Percentiles rank a stretch among this genome's conserved stretches.
Evolutionary conservation across 2,888 invertebrate species (phyloP).

Genomic region (Aleiodes testaceus): DNA sequence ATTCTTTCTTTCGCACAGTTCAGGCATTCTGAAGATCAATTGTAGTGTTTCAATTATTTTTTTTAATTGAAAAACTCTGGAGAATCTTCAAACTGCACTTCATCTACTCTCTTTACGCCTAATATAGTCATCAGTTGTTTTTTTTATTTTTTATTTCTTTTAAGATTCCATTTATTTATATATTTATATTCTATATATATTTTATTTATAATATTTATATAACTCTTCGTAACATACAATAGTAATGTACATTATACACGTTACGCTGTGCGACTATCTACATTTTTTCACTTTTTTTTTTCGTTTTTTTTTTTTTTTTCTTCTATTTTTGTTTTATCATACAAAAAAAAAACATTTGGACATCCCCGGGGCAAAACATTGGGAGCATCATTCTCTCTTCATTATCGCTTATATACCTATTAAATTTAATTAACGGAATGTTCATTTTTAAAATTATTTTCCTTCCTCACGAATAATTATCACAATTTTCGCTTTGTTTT

Average conservation of each 20-base stretch:
- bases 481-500: conserved; percentile 63
- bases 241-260: conserved; percentile 68
- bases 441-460: conserved; percentile 54
- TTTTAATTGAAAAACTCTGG: not conserved
- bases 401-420: conserved; percentile 28
- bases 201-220: conserved; percentile 54
- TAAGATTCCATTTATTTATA: conserved; percentile 63
- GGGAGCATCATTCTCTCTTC: conserved; percentile 44
- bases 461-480: conserved; percentile 62
- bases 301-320: conserved; percentile 22
- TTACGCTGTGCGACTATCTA: conserved; percentile 69
- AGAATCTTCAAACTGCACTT: conserved; percentile 3
- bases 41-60: not conserved
- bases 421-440: conserved; percentile 18
- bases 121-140: conserved; percentile 55
- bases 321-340: conserved; percentile 57
- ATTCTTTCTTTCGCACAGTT: conserved; percentile 13
- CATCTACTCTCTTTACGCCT: conserved; percentile 51
- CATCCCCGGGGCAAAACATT: conserved; percentile 48
- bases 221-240: conserved; percentile 64
- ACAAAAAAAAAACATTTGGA: conserved; percentile 67
- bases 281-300: conserved; percentile 50
- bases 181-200: conserved; percentile 47
- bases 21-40: conserved; percentile 1
- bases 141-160: no score